Percentiles rank a stretch among this genome's conserved stretches.
Conservation (phyloP, 2,113 vertebrate species). For the Tetrao urogallus region DNA sequence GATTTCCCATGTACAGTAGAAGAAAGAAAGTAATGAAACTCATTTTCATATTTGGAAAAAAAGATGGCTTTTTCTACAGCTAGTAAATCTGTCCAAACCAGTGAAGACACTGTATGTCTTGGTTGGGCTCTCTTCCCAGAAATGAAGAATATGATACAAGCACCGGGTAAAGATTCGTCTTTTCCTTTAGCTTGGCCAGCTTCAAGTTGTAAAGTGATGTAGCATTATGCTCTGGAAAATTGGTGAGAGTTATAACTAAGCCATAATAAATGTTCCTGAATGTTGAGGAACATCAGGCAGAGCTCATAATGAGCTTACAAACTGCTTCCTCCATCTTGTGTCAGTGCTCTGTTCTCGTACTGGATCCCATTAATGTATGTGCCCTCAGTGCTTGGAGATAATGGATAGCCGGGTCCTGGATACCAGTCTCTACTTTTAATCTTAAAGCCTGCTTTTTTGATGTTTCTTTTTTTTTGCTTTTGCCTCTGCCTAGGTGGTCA, state of each 20-base stretch:
- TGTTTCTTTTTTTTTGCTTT: background rate
- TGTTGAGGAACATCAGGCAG: background rate
- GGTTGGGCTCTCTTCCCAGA: background rate
- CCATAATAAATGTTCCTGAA: accelerated
- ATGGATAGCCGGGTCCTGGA: background rate
- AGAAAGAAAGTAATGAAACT: background rate
- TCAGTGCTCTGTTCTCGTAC: background rate
- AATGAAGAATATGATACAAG: background rate
- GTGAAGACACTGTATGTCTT: background rate
- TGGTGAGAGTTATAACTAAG: background rate
- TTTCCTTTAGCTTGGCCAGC: background rate
- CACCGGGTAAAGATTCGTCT: background rate
- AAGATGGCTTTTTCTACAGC: background rate
- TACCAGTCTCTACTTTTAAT: background rate
- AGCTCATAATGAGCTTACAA: background rate
- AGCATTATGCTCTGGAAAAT: background rate
- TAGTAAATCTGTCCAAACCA: background rate
- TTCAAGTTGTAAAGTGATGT: background rate
- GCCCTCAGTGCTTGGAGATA: background rate
- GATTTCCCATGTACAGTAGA: background rate
- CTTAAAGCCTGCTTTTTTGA: background rate
- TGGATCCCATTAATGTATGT: background rate
- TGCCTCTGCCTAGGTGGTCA: background rate
- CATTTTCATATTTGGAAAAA: background rate
- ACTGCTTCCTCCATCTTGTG: background rate